A percentile compares a stretch with the other conserved stretches of the same genome.
Conservation (phyloP, 2,113 vertebrate genomes). For the Amblyornis subalaris region DNA sequence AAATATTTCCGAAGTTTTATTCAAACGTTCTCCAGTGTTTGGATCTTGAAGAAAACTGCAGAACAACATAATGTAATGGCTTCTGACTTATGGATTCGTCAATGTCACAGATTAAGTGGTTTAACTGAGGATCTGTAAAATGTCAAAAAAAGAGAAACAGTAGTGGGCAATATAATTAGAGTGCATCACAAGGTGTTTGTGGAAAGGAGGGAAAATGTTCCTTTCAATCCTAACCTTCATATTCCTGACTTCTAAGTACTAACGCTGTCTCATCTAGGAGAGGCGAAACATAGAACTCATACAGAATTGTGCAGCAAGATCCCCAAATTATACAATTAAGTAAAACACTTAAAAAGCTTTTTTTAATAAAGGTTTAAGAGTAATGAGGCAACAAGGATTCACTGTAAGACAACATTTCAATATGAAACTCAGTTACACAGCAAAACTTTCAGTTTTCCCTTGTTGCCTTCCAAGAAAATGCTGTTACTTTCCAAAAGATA, state of each 20-base stretch:
- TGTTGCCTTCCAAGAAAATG: conserved; percentile 33
- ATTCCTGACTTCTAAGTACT: background rate
- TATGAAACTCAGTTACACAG: background rate
- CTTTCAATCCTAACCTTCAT: background rate
- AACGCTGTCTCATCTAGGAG: background rate
- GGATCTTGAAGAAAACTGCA: background rate
- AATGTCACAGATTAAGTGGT: background rate
- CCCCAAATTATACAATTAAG: conserved; percentile 4
- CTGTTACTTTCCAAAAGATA: background rate
- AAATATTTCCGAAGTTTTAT: background rate
- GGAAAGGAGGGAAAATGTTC: background rate
- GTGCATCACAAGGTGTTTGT: background rate
- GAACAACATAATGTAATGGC: background rate
- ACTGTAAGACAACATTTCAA: conserved; percentile 4
- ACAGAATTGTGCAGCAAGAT: background rate
- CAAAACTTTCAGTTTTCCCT: conserved; percentile 26
- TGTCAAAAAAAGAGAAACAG: background rate
- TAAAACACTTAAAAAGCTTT: conserved; percentile 5
- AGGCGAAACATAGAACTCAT: background rate
- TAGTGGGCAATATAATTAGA: background rate
- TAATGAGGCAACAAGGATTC: conserved; percentile 23
- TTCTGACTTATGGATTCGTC: background rate
- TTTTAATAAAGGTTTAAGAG: conserved; percentile 38
- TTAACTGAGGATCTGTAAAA: background rate
- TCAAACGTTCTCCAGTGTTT: background rate